phyloP scores from a whole-genome alignment of 2,888 invertebrate species.

The Eurytoma californica region DNA sequence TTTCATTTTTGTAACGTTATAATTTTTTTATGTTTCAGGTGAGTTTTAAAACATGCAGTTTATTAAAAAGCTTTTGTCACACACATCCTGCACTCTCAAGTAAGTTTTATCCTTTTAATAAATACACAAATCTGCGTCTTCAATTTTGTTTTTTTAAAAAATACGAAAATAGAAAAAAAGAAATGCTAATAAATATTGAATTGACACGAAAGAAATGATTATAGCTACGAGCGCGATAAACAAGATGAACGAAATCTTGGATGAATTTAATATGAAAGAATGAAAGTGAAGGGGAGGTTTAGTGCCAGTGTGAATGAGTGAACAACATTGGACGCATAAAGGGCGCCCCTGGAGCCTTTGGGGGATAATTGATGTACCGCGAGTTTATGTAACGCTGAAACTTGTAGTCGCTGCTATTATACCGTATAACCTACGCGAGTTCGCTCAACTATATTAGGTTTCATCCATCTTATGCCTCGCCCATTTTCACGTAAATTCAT shows the following conservation, averaged over 20 bases:
- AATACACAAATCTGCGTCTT: too few relatives aligned
- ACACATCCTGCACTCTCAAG: neutral
- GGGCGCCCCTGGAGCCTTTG: constrained; percentile 18
- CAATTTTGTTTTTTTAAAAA: too few relatives aligned
- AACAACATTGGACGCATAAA: constrained; percentile 19
- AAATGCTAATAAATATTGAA: too few relatives aligned
- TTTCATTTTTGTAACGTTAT: neutral
- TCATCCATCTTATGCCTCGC: constrained; percentile 58
- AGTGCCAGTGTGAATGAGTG: neutral
- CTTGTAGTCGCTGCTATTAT: constrained; percentile 55
- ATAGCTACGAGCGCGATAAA: too few relatives aligned
- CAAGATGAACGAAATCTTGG: too few relatives aligned
- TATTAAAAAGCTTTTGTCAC: neutral
- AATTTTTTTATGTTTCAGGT: constrained; percentile 1
- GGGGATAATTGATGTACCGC: constrained; percentile 57
- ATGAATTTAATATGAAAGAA: neutral
- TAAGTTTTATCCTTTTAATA: neutral
- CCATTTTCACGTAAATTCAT: constrained; percentile 32
- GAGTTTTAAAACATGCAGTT: neutral
- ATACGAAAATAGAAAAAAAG: too few relatives aligned
- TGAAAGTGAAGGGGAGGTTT: neutral
- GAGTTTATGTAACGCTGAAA: constrained; percentile 54
- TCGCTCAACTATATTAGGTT: constrained; percentile 54
- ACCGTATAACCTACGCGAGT: constrained; percentile 52
- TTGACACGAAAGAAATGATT: too few relatives aligned